Conservation (phyloP, 1,140 invertebrate species). For the Lasioglossum baleicum region DNA sequence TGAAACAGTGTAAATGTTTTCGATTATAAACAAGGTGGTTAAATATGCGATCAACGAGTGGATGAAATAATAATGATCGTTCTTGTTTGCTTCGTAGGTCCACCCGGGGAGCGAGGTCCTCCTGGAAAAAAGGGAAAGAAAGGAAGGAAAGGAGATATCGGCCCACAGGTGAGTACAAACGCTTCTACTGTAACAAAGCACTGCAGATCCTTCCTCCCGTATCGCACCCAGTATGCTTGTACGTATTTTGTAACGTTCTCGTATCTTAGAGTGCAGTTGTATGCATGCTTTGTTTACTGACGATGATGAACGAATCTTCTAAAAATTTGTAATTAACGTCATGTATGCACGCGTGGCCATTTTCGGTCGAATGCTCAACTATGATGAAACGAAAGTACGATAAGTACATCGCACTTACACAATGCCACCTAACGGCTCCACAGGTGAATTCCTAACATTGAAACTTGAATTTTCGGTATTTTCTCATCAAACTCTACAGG, state of each 20-base stretch:
- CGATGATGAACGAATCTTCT: slow-evolving; percentile 15
- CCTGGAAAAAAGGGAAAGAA: slow-evolving; percentile 92
- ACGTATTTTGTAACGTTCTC: slow-evolving; percentile 36
- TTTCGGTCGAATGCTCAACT: not conserved
- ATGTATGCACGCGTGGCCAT: not conserved
- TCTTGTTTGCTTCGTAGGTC: slow-evolving; percentile 81
- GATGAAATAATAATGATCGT: slow-evolving; percentile 43
- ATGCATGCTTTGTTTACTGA: slow-evolving; percentile 54
- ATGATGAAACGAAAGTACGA: not conserved
- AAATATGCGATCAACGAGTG: too few relatives aligned
- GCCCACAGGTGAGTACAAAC: slow-evolving; percentile 84
- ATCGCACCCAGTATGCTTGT: slow-evolving; percentile 42
- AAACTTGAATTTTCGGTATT: too few relatives aligned
- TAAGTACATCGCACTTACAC: too few relatives aligned
- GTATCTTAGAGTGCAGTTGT: slow-evolving; percentile 52
- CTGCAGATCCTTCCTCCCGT: slow-evolving; percentile 14
- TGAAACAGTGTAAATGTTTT: too few relatives aligned
- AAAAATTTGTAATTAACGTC: not conserved
- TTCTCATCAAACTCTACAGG: too few relatives aligned
- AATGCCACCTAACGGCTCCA: too few relatives aligned
- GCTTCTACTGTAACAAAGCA: not conserved
- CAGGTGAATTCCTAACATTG: too few relatives aligned
- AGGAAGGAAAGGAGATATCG: slow-evolving; percentile 92
- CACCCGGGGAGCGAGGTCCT: slow-evolving; percentile 85
- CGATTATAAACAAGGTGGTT: too few relatives aligned